Evolutionary conservation across 37 sponge, comb jelly and placozoan genomes (phyloP), one percentile per base, ranked within the genome.

Genomic region (Mnemiopsis leidyi): DNA sequence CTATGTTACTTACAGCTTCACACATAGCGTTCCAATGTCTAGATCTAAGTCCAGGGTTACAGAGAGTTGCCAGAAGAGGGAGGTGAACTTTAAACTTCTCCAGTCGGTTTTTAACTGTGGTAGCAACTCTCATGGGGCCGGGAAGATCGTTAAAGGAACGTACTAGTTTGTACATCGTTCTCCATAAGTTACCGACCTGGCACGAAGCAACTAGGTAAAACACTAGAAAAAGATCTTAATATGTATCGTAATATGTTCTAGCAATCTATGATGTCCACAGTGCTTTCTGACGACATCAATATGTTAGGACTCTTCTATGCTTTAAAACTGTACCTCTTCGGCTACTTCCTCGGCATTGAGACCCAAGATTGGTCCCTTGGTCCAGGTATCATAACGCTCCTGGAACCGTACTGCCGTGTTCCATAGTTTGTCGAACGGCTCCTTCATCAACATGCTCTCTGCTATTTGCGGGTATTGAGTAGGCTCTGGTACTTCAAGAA

Each of bases 361-460:
- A 16, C 95, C 93, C 76, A 97, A 69, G 94, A 98, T 97, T 1
- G 97, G 95, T 69, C 97, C 97, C 83, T 98, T 98, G 93, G 97
- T 94, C 99, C 99, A 98, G 37, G 76, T 92, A 16, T 98, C 99
- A 36, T 98, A 94, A 31, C 96, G 95, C 82, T 94, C 94, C 30
- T 95, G 82, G 93, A 95, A 97, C 31, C 95, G 93, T 13, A 94
- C 39, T 0, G 97, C 97, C 39, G 99, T 98, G 2, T 82, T 68
- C 99, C 99, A 98, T 38, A 98, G 96, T 68, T 82, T 95, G 83
- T 96, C 96, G 93, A 93, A 98, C 0, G 99, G 99, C 31, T 97
- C 99, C 93, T 96, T 97, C 16, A 69, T 38, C 2, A 76, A 48
- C 18, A 79, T 76, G 82, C 94, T 76, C 35, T 69, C 38, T 36